Evolutionary conservation across 2,888 invertebrate species (phyloP), one percentile per base, ranked within the genome.

Genomic region (Orgyia antiqua): DNA sequence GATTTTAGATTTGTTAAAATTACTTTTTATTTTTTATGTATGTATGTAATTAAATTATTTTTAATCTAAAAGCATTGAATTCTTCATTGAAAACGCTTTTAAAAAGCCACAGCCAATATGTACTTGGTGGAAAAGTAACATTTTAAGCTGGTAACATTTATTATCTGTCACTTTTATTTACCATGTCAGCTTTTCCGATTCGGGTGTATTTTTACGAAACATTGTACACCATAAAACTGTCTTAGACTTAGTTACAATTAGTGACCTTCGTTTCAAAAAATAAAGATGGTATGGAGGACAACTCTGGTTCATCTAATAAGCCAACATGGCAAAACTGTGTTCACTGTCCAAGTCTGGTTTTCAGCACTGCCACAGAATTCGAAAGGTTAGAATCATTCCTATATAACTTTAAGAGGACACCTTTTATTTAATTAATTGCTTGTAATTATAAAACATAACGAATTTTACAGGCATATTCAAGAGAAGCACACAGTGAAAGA

Each of bases 401-500:
- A 27, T 36, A 27, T 31, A 32, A 12, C 5, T 24, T 4, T 17
- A 27, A 20, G 10, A n/a, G 10, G 24, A 20, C 12, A 26, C 29
- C 27, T 9, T 15, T 6, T 15, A 15, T 8, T 9, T 20, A n/a
- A n/a, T n/a, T n/a, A n/a, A n/a, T n/a, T n/a, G n/a, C n/a, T n/a
- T n/a, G n/a, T n/a, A n/a, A n/a, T n/a, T n/a, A n/a, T n/a, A n/a
- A n/a, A n/a, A n/a, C n/a, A n/a, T n/a, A n/a, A n/a, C n/a, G n/a
- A 31, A 38, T 29, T 35, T 84, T 88, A 36, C 73, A 93, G 94
- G 53, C 96, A 96, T 70, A 78, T 96, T 47, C 88, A 93, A 55
- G 92, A 92, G 33, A 89, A 90, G 35, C 96, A 96, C 65, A 94
- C 94, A 67, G 91, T 93, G 11, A 91, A 90, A 56, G 95, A 96